These are phyloP conservation scores for Dolichallabes microphthalmus DNA, from an alignment of 2,113 vertebrate genomes.

Conservation along the genomic window DNA sequence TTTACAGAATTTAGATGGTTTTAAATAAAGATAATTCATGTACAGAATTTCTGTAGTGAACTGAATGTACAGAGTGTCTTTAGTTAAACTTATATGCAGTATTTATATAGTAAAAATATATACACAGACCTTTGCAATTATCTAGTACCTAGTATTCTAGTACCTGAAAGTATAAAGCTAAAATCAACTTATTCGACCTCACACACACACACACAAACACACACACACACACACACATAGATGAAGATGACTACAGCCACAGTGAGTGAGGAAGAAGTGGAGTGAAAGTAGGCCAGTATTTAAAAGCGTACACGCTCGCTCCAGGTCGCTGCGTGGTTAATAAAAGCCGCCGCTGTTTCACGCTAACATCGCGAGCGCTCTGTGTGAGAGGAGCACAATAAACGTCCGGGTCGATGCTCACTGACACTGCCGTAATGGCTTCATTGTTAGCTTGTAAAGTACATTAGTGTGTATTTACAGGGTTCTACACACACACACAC, in stretches of 20 bases:
- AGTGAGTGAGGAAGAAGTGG: background rate
- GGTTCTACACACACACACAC: background rate
- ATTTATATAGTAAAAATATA: no score
- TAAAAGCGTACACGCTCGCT: background rate
- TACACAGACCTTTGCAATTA: no score
- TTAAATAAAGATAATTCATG: no score
- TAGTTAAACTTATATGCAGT: no score
- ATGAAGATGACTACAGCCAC: background rate
- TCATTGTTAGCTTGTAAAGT: slow-evolving; percentile 34
- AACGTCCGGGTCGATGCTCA: background rate
- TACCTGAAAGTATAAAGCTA: no score
- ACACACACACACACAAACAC: background rate
- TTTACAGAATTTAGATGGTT: background rate
- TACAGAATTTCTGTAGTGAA: no score
- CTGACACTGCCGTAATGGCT: slow-evolving; percentile 27
- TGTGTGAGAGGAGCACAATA: slow-evolving; percentile 2
- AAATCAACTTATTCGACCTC: no score
- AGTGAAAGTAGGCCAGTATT: background rate
- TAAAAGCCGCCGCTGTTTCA: slow-evolving; percentile 2
- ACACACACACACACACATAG: background rate
- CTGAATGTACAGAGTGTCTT: no score
- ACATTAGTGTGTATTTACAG: slow-evolving; percentile 32
- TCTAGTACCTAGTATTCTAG: no score
- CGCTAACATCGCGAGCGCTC: background rate
- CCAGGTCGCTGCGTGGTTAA: background rate